These are phyloP conservation scores for Altica lythri DNA, from an alignment of 2,888 invertebrate genomes.

Conservation along the genomic window DNA sequence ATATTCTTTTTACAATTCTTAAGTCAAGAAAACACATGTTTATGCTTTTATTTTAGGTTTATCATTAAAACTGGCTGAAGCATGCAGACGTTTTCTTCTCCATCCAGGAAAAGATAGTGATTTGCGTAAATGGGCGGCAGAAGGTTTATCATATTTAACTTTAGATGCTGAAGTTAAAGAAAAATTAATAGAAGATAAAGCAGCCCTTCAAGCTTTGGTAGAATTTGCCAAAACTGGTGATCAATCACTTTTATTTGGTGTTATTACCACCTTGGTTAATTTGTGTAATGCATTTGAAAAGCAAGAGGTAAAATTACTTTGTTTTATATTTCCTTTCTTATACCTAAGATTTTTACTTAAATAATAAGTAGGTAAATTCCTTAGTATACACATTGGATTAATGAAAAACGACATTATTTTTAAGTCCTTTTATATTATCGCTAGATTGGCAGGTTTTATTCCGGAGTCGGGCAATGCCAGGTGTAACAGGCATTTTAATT, in stretches of 20 bases:
- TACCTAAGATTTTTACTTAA: too few species aligned
- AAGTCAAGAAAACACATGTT: too few species aligned
- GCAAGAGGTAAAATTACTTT: conserved; percentile 57
- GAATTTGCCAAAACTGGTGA: conserved; percentile 87
- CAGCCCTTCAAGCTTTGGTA: conserved; percentile 83
- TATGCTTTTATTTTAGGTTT: too few species aligned
- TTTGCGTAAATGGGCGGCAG: conserved; percentile 93
- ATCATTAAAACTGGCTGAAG: conserved; percentile 87
- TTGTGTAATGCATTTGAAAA: conserved; percentile 97
- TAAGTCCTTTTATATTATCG: too few species aligned
- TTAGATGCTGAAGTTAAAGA: conserved; percentile 99
- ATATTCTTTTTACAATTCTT: too few species aligned
- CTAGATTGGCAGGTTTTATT: too few species aligned
- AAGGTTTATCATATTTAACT: conserved; percentile 94
- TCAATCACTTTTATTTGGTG: conserved; percentile 86
- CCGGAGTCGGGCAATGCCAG: too few species aligned
- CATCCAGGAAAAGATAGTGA: conserved; percentile 74
- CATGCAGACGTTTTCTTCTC: conserved; percentile 88
- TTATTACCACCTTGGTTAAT: conserved; percentile 94
- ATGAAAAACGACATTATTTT: too few species aligned
- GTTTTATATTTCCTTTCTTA: too few species aligned
- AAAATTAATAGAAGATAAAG: conserved; percentile 84
- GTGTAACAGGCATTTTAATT: too few species aligned
- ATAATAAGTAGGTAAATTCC: too few species aligned
- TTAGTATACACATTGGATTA: too few species aligned